phyloP scores from a whole-genome alignment of 2,888 invertebrate species.

The Macaria notata region DNA sequence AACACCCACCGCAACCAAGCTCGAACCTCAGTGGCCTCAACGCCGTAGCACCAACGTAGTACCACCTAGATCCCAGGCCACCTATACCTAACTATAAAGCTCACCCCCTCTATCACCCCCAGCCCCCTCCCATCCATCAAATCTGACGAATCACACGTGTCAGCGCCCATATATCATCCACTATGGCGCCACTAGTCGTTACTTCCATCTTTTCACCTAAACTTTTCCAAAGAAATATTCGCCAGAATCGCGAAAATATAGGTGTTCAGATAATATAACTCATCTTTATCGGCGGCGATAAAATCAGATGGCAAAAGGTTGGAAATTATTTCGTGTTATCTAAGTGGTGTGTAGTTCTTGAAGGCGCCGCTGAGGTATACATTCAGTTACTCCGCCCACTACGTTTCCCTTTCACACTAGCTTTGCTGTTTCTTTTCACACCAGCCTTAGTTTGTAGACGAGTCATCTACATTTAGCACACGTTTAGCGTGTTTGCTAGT shows the following conservation, averaged over 20 bases:
- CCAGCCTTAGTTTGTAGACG: too few relatives aligned
- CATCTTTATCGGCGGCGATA: too few relatives aligned
- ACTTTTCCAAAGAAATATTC: background rate
- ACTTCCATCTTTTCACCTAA: background rate
- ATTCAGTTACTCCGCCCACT: background rate
- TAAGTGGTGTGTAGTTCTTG: background rate
- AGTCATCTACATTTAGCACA: too few relatives aligned
- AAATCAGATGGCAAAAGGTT: background rate
- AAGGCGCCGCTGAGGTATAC: background rate
- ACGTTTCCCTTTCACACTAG: slow-evolving; percentile 4
- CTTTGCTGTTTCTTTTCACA: too few relatives aligned
- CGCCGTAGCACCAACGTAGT: too few relatives aligned
- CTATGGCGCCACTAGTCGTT: background rate
- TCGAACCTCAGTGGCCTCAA: too few relatives aligned
- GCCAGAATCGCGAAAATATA: background rate
- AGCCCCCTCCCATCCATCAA: slow-evolving; percentile 12
- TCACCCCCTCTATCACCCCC: background rate
- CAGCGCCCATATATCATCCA: background rate
- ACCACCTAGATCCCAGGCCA: too few relatives aligned
- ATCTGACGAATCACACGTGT: slow-evolving; percentile 20
- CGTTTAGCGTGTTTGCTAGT: background rate
- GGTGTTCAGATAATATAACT: too few relatives aligned
- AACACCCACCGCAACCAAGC: too few relatives aligned
- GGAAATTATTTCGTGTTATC: background rate
- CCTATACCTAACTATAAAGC: background rate